Evolutionary conservation across 2,888 invertebrate genomes (phyloP).

Genomic region (Leptogaster cylindrica): DNA sequence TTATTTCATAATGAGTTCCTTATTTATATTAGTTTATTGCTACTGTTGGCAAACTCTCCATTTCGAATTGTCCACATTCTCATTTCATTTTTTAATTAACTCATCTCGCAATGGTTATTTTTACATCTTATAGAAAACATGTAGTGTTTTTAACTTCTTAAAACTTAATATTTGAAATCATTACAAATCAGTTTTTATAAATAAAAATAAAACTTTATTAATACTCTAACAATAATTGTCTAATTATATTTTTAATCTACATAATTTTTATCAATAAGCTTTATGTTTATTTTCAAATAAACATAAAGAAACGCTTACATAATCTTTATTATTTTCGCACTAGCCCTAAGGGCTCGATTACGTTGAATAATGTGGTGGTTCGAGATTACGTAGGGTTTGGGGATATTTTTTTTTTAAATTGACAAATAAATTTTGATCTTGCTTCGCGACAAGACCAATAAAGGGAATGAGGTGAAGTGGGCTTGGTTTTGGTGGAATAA

Average conservation of each 20-base stretch:
- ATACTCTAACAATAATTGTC: too few relatives aligned
- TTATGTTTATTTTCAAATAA: too few relatives aligned
- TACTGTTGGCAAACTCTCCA: too few relatives aligned
- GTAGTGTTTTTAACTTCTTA: slow-evolving; percentile 14
- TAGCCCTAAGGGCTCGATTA: slow-evolving; percentile 1
- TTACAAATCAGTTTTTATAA: not conserved
- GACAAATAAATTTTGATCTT: too few relatives aligned
- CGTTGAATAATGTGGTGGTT: not conserved
- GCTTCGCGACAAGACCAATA: too few relatives aligned
- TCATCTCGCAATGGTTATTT: not conserved
- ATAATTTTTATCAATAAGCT: too few relatives aligned
- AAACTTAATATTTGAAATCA: not conserved
- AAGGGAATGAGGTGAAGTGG: too few relatives aligned
- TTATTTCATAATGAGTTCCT: not conserved
- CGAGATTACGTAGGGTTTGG: not conserved
- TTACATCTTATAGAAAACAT: slow-evolving; percentile 28
- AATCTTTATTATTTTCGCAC: not conserved
- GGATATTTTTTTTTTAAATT: too few relatives aligned
- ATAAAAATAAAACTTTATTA: not conserved
- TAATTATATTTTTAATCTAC: too few relatives aligned
- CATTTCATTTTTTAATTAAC: slow-evolving; percentile 7
- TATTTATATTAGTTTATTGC: slow-evolving; percentile 1
- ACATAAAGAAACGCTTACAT: not conserved
- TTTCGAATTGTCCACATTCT: too few relatives aligned
- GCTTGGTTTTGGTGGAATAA: not conserved